phyloP scores from a whole-genome alignment of 2,888 invertebrate species.

The Scaptomyza flava region DNA sequence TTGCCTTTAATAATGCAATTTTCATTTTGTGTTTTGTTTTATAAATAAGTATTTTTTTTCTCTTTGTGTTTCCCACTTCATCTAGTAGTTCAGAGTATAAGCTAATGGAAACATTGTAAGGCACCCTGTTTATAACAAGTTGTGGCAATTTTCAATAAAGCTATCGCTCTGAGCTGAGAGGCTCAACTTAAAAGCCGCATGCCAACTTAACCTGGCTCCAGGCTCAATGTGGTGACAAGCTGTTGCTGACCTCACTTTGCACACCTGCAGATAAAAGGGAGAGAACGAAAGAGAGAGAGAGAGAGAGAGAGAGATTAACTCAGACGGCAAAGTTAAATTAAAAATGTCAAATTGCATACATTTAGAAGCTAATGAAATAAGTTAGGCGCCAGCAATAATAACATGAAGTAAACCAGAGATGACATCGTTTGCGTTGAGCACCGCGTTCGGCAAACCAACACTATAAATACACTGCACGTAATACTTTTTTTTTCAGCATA shows the following conservation, averaged over 20 bases:
- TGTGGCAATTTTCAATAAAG: no score
- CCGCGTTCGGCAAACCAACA: slow-evolving; percentile 53
- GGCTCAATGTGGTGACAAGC: slow-evolving; percentile 14
- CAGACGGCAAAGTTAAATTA: slow-evolving; percentile 68
- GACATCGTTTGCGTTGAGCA: slow-evolving; percentile 44
- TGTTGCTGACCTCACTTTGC: slow-evolving; percentile 30
- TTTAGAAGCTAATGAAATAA: slow-evolving; percentile 80
- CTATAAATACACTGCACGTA: slow-evolving; percentile 5
- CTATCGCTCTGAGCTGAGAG: no score
- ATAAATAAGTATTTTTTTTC: no score
- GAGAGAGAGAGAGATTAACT: not conserved
- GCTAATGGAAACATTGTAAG: no score
- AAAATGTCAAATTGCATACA: slow-evolving; percentile 80
- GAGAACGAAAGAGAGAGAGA: not conserved
- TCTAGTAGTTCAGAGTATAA: no score
- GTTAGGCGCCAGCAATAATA: slow-evolving; percentile 64
- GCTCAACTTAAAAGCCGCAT: no score
- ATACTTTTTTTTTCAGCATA: no score
- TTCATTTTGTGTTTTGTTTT: slow-evolving; percentile 14
- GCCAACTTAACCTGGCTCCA: not conserved
- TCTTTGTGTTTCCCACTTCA: no score
- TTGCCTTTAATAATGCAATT: slow-evolving; percentile 45
- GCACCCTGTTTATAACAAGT: no score
- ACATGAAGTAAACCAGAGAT: slow-evolving; percentile 1
- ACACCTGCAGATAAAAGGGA: not conserved